Evolutionary conservation across 23 tunicate genomes (phyloP).

Genomic region (Aplidium turbinatum): DNA sequence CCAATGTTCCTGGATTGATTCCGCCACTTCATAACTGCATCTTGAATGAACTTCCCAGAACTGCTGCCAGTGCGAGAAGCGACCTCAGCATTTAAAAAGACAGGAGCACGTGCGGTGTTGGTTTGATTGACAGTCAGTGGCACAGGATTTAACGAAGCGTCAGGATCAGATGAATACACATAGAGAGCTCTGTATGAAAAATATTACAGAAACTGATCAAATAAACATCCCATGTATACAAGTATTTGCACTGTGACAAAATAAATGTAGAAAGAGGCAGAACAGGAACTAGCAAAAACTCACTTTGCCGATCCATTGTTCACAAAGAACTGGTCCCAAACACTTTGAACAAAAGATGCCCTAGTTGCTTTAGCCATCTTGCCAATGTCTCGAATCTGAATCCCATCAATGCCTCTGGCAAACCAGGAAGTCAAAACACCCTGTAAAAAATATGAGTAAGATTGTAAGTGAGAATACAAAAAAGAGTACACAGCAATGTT

Average conservation of each 20-base stretch:
- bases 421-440: conserved; percentile 40
- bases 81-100: conserved; percentile 7
- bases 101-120: conserved; percentile 31
- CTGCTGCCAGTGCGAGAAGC: not conserved
- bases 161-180: conserved; percentile 30
- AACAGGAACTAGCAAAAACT: no score
- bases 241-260: no score
- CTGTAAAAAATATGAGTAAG: conserved; percentile 35
- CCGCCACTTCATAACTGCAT: conserved; percentile 26
- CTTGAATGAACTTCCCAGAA: conserved; percentile 29
- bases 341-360: not conserved
- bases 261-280: no score
- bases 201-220: no score
- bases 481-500: no score
- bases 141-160: conserved; percentile 5
- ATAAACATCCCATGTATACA: not conserved
- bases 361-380: conserved; percentile 2
- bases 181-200: conserved; percentile 41
- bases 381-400: conserved; percentile 50
- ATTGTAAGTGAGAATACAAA: no score
- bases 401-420: conserved; percentile 37
- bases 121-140: conserved; percentile 1
- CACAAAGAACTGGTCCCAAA: conserved; percentile 18
- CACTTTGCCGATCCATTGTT: not conserved
- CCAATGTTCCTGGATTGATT: conserved; percentile 18